Conservation (phyloP, 2,113 vertebrate species). For the Hypomesus transpacificus region DNA sequence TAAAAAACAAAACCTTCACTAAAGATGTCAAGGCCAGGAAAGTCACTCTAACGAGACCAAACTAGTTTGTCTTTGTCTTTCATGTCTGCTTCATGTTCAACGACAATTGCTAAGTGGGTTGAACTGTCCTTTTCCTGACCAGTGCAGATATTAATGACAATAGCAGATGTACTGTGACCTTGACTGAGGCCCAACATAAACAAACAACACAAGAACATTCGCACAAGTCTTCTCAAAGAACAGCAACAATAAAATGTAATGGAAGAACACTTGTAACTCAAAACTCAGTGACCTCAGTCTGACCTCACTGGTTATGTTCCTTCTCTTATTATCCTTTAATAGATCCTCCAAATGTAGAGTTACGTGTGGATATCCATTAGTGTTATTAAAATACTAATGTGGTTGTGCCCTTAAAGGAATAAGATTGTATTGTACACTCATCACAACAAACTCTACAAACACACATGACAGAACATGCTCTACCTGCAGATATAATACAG, state of each 20-base stretch:
- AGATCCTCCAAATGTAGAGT: no score
- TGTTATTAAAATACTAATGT: no score
- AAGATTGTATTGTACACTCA: no score
- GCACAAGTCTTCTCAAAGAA: background rate
- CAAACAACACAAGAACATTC: background rate
- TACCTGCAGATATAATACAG: no score
- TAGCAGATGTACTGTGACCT: conserved; percentile 6
- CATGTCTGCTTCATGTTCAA: background rate
- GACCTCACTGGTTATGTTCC: background rate
- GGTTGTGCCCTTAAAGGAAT: no score
- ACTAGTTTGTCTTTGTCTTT: conserved; percentile 12
- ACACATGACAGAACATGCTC: no score
- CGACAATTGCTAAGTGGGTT: background rate
- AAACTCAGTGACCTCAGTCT: background rate
- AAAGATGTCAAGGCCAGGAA: background rate
- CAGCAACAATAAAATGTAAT: background rate
- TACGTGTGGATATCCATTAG: no score
- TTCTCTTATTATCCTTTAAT: no score
- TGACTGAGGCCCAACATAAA: background rate
- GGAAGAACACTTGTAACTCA: background rate
- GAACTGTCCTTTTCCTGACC: conserved; percentile 12
- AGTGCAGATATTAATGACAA: conserved; percentile 35
- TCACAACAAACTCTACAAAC: no score
- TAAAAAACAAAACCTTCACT: no score
- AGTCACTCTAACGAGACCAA: background rate